Base-by-base conservation (phyloP, 1,140 invertebrate genomes). In the Pomphorhynchus laevis region DNA sequence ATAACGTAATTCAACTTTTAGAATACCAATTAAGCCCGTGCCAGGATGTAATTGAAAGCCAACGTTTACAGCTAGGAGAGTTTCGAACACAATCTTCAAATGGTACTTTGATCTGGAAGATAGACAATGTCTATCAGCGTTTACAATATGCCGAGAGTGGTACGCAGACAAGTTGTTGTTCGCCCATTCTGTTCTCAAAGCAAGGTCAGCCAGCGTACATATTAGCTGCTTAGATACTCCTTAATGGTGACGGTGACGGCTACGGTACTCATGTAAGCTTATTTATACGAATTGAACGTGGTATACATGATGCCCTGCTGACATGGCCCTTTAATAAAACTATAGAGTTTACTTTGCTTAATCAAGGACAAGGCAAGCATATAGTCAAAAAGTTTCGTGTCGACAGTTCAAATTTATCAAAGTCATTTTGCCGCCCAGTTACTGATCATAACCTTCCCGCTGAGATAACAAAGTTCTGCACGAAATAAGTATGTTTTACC, bases 151-250 rank as follows among this genome's bases (percentile, higher is more conserved):
- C 51, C 2, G 44, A 45, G 1, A 44, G 42, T 22, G 49, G 51
- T 5, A 43, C 46, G 11, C 49, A 47, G 0, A 27, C 49, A 2
- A 51, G 50, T 1, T 23, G 52, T 14, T 55, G 51, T 39, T 51
- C 49, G 18, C 51, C 52, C 39, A 52, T 53, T 4, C 54, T 55
- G 40, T 54, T 53, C 34, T 50, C 51, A 1, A 45, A 45, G 21
- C 40, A 48, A 29, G n/a, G n/a, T n/a, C 32, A 22, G 8, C 50
- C 47, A 40, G n/a, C n/a, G n/a, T 57, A 57, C 44, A 45, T 43
- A 38, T 43, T 45, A 38, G 39, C 38, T 18, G 11, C 24, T 5
- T 22, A 38, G 6, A 12, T 45, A 5, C 39, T 36, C 23, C 23
- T 39, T n/a, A 43, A 45, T 40, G 45, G 45, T 12, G 41, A 43